A percentile compares a stretch with the other conserved stretches of the same genome.
phyloP scores from a whole-genome alignment of 1,140 invertebrate genomes.

The Helicoverpa zea region DNA sequence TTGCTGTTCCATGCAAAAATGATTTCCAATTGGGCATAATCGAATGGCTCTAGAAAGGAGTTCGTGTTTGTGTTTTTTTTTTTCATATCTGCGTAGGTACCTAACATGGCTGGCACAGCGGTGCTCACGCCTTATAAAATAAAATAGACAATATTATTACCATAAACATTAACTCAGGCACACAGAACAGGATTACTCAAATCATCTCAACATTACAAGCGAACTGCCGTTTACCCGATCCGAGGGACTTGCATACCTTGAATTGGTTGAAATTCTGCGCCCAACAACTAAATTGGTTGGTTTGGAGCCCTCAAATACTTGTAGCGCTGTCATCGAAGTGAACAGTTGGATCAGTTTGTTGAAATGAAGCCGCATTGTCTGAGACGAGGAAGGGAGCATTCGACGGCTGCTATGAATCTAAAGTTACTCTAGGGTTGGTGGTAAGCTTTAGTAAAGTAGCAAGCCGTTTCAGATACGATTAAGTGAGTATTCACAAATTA shows the following conservation, averaged over 20 bases:
- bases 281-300: conserved; percentile 1
- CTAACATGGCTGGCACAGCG: no score
- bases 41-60: no score
- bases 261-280: neutral
- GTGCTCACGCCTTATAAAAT: no score
- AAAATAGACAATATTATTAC: no score
- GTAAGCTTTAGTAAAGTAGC: neutral
- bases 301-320: conserved; percentile 23
- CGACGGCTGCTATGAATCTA: conserved; percentile 26
- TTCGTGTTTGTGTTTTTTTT: no score
- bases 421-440: conserved; percentile 27
- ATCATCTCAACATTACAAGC: no score
- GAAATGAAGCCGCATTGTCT: conserved; percentile 39
- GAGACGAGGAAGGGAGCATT: conserved; percentile 32
- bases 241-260: neutral
- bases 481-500: neutral
- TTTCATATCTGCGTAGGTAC: no score
- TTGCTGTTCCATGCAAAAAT: no score
- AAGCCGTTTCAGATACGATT: neutral
- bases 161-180: no score
- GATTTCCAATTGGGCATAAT: no score
- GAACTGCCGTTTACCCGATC: neutral
- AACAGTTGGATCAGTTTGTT: neutral
- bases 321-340: neutral
- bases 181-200: no score